Evolutionary conservation across 2,888 invertebrate species (phyloP), one percentile per base, ranked within the genome.

Genomic region (Brenthis daphne): DNA sequence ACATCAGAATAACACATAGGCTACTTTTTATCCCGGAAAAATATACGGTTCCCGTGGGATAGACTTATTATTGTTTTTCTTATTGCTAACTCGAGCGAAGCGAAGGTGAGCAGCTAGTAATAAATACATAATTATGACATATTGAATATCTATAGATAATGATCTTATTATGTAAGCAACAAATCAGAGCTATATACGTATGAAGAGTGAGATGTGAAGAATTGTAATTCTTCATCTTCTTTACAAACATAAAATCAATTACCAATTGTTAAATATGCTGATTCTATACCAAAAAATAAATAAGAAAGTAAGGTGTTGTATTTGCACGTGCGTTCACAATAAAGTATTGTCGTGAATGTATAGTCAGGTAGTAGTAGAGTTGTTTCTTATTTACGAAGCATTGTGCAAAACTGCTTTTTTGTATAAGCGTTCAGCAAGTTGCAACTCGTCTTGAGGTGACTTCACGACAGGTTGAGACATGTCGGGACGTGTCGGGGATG

Each of bases 391-490:
- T 50, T 29, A 12, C 29, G 65, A 48, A 67, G 69, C 71, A 57
- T 74, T 70, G 74, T 70, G 75, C 73, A 76, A 74, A 73, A 66
- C 72, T 73, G 74, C 64, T 73, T 70, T 78, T 77, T 76, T 73
- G 69, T 68, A 57, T 68, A 65, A 64, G 69, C 61, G 29, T 67
- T 67, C 51, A 67, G 70, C 89, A 76, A 76, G 88, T 86, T 78
- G 69, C 65, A 77, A 86, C 87, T 77, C 83, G 88, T 83, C 68
- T 68, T 66, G 73, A 75, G 76, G 71, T 74, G 69, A 70, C 75
- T 79, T 77, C 71, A 76, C 64, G 77, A 86, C 90, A 90, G 86
- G 90, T 89, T 87, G 81, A 8, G 77, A 88, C 89, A 77, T 85
- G 90, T 85, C 75, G 58, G 43, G 51, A 73, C 73, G 37, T 57